phyloP scores from a whole-genome alignment of 2,797 vertebrate species.

The Acipenser ruthenus region DNA sequence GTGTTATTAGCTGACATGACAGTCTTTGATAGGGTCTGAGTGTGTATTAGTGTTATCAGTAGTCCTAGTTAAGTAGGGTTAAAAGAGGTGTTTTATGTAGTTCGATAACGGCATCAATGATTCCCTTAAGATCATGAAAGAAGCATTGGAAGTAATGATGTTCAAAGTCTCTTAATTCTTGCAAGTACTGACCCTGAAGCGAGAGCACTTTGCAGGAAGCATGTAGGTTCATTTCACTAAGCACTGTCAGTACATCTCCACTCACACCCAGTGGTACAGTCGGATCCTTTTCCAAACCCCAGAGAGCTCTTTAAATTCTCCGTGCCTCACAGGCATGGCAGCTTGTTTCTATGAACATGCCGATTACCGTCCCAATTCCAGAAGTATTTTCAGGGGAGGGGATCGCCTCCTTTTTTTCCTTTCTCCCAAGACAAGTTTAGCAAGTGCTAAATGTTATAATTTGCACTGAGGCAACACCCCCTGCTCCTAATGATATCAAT shows the following conservation, averaged over 20 bases:
- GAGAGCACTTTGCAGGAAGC: not conserved
- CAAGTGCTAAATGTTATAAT: not conserved
- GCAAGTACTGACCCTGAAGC: not conserved
- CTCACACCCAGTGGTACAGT: constrained; percentile 15
- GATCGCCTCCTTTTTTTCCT: constrained; percentile 18
- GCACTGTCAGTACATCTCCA: not conserved
- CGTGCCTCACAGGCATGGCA: constrained; percentile 24
- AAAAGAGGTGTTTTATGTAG: too few relatives aligned
- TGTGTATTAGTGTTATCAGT: too few relatives aligned
- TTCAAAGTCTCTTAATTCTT: too few relatives aligned
- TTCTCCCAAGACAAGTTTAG: not conserved
- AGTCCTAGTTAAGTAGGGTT: too few relatives aligned
- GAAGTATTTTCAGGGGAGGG: constrained; percentile 27
- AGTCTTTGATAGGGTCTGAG: constrained; percentile 2
- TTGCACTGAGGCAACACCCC: constrained; percentile 7
- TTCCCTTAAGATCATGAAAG: too few relatives aligned
- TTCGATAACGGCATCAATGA: too few relatives aligned
- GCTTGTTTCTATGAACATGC: constrained; percentile 36
- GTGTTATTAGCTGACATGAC: not conserved
- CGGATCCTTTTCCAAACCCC: not conserved
- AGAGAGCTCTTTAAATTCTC: not conserved
- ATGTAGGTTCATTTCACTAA: not conserved
- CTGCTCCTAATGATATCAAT: constrained; percentile 10
- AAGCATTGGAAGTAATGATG: too few relatives aligned
- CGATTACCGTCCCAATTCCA: constrained; percentile 41